Evolutionary conservation across 2,113 vertebrate genomes (phyloP).

Genomic region (Eidolon helvum): DNA sequence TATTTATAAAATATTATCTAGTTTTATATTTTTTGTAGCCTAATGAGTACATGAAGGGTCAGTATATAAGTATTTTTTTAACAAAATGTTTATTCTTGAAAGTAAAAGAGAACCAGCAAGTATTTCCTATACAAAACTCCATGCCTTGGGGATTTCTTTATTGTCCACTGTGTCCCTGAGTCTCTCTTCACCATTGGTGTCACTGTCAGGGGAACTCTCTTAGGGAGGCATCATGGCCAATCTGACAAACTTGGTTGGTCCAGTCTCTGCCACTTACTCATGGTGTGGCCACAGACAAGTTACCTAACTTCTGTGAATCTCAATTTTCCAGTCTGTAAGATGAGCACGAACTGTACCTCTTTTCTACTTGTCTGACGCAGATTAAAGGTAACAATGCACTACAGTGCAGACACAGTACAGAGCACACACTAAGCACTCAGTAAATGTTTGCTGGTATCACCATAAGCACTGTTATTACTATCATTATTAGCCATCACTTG

Average conservation of each 20-base stretch:
- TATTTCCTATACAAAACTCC: neutral
- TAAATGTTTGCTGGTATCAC: rapidly evolving
- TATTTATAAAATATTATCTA: neutral
- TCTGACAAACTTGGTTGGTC: rapidly evolving
- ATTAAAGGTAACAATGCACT: neutral
- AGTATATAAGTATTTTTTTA: neutral
- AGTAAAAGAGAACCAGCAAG: neutral
- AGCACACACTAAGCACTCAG: neutral
- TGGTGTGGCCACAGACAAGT: neutral
- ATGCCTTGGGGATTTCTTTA: too few species aligned
- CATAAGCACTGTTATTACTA: rapidly evolving
- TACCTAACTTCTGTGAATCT: neutral
- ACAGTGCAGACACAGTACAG: too few species aligned
- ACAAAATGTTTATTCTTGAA: neutral
- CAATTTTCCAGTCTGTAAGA: neutral
- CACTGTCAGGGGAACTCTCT: too few species aligned
- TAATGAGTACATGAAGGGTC: neutral
- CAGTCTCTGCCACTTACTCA: neutral
- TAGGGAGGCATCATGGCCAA: rapidly evolving
- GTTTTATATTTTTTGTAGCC: neutral
- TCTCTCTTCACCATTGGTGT: rapidly evolving
- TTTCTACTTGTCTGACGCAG: neutral
- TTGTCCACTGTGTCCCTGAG: rapidly evolving
- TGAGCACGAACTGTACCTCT: too few species aligned
- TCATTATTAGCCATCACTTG: neutral